Evolutionary conservation across 2,888 invertebrate genomes (phyloP), one percentile per base, ranked within the genome.

Genomic region (Acleris holmiana): DNA sequence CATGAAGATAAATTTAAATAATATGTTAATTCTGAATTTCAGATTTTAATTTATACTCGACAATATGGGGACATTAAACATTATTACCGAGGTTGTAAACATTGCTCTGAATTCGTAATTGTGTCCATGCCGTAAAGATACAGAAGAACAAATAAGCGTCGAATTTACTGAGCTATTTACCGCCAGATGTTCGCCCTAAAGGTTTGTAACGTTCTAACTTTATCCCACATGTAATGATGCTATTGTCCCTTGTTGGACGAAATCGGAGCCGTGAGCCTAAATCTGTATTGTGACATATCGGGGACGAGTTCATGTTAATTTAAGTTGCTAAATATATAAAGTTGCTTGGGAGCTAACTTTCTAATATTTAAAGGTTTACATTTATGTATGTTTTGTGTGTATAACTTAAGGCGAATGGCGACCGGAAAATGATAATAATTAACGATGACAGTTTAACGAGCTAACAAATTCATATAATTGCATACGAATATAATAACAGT

Each of bases 111-210:
- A 53, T 58, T 25, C 47, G 23, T 41, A 59, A 59, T 49, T 35
- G 23, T 44, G 59, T 54, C 46, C 40, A 44, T 44, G 13, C 44
- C 29, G 49, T 51, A 57, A 61, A 56, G 47, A 61, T 57, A 66
- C 47, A 23, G 53, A 48, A 53, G 29, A 54, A 62, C 67, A 67
- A 67, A 58, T 62, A 63, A 67, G 63, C 40, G 18, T 50, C 54
- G 64, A 60, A 46, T 67, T 60, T 50, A 46, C 67, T 55, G 59
- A 61, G 56, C 58, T 58, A 63, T 64, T 67, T 64, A n/a, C 51
- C 56, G 59, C 67, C 63, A 67, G 67, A 67, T 67, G 67, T 67
- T 64, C 67, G 46, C 50, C 63, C 67, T 60, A 64, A 63, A 62
- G 55, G 56, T 61, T 66, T 46, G 61, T 54, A 61, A 57, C 63